Conservation (phyloP, 2,113 vertebrate genomes). For the Myotis brandtii region DNA sequence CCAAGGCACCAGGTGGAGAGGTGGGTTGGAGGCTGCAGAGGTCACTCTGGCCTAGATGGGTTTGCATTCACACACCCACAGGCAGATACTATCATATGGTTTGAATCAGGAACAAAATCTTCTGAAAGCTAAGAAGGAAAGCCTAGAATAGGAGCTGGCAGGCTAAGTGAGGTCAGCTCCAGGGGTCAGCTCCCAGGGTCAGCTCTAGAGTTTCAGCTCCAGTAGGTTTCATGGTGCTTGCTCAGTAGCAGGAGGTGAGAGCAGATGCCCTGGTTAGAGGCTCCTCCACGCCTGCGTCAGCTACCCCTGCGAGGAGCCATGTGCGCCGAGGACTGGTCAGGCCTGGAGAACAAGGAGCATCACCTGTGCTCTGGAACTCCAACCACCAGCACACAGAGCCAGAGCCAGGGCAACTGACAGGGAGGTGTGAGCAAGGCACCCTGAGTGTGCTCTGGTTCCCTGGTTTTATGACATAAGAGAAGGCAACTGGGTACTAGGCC, state of each 20-base stretch:
- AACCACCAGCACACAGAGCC: slow-evolving; percentile 82
- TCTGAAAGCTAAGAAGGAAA: not conserved
- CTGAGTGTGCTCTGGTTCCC: slow-evolving; percentile 86
- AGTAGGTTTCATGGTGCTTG: not conserved
- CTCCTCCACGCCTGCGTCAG: slow-evolving; percentile 31
- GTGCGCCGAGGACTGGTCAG: not conserved
- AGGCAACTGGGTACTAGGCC: slow-evolving; percentile 87
- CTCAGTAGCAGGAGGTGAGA: not conserved
- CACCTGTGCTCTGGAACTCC: slow-evolving; percentile 84
- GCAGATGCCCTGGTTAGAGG: accelerated
- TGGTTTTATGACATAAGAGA: slow-evolving; percentile 86
- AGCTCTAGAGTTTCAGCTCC: not conserved
- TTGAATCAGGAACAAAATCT: not conserved
- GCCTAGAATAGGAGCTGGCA: slow-evolving; percentile 87
- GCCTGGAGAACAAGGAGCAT: slow-evolving; percentile 78
- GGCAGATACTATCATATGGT: accelerated
- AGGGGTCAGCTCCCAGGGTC: not conserved
- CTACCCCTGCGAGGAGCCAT: not conserved
- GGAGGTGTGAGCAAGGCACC: not conserved
- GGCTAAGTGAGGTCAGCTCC: slow-evolving; percentile 62
- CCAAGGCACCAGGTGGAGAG: not conserved
- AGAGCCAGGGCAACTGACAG: slow-evolving; percentile 85
- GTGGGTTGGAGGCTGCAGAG: not conserved
- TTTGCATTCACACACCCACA: accelerated
- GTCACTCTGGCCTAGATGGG: not conserved